Evolutionary conservation across 1,140 invertebrate species (phyloP).

Genomic region (Cherax destructor): DNA sequence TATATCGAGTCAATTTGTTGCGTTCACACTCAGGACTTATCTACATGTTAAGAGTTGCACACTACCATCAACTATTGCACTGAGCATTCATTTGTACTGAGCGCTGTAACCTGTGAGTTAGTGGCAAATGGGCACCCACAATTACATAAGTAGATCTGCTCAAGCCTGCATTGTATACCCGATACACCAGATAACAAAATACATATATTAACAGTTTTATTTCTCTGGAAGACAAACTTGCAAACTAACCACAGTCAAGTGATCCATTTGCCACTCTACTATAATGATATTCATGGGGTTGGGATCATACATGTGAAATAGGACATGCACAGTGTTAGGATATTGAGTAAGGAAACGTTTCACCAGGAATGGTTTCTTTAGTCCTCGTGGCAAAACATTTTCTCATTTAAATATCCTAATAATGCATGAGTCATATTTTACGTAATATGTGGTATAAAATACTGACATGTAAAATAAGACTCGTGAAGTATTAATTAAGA

Average conservation of each 20-base stretch:
- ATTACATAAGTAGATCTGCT: background rate
- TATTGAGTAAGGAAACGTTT: too few species aligned
- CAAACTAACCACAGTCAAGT: background rate
- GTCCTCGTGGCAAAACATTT: too few species aligned
- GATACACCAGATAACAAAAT: background rate
- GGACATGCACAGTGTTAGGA: too few species aligned
- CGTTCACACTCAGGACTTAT: background rate
- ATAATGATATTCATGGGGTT: too few species aligned
- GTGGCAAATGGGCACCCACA: conserved; percentile 18
- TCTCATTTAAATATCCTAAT: too few species aligned
- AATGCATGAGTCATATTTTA: too few species aligned
- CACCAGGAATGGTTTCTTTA: too few species aligned
- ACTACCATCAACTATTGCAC: conserved; percentile 54
- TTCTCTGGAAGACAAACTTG: background rate
- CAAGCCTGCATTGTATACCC: background rate
- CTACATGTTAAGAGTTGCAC: conserved; percentile 25
- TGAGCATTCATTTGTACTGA: conserved; percentile 57
- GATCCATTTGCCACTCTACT: background rate
- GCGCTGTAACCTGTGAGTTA: conserved; percentile 34
- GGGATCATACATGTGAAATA: too few species aligned
- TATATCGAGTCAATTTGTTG: background rate
- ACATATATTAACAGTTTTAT: background rate
- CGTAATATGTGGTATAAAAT: too few species aligned
- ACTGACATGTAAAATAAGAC: too few species aligned
- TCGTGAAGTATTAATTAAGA: too few species aligned